These are phyloP conservation scores for Adoxophyes honmai DNA, from an alignment of 1,140 invertebrate species.

Conservation along the genomic window DNA sequence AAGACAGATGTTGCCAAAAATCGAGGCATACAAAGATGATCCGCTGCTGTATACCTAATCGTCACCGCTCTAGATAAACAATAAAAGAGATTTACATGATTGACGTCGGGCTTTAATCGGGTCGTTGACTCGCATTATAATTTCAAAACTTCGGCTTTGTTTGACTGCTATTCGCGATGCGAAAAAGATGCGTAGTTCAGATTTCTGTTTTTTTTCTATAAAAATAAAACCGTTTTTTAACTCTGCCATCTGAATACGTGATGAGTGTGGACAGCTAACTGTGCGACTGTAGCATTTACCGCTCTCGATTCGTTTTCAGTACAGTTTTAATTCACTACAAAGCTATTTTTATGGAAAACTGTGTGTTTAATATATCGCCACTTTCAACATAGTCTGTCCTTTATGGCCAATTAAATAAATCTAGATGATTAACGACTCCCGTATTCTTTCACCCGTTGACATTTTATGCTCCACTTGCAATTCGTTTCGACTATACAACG, in stretches of 20 bases:
- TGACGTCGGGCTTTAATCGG: not conserved
- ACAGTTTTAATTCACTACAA: not conserved
- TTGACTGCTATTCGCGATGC: not conserved
- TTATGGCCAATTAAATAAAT: conserved; percentile 45
- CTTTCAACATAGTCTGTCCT: conserved; percentile 27
- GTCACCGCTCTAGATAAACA: not conserved
- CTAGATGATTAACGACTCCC: conserved; percentile 29
- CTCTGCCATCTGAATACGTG: not conserved
- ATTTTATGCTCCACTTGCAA: conserved; percentile 5
- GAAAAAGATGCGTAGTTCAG: not conserved
- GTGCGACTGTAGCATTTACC: not conserved
- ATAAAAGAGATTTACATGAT: not conserved
- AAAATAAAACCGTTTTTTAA: too few species aligned
- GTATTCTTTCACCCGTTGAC: not conserved
- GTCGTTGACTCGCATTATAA: conserved; percentile 1
- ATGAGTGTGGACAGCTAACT: not conserved
- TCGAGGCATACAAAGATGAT: not conserved
- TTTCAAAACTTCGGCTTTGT: not conserved
- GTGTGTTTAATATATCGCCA: conserved; percentile 17
- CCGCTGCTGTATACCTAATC: not conserved
- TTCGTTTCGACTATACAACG: conserved; percentile 3
- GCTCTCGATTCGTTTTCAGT: not conserved
- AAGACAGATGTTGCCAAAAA: too few species aligned
- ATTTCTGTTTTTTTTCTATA: too few species aligned
- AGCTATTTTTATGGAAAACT: conserved; percentile 20